Conservation (phyloP, 2,113 vertebrate genomes). For the Rafetus swinhoei region DNA sequence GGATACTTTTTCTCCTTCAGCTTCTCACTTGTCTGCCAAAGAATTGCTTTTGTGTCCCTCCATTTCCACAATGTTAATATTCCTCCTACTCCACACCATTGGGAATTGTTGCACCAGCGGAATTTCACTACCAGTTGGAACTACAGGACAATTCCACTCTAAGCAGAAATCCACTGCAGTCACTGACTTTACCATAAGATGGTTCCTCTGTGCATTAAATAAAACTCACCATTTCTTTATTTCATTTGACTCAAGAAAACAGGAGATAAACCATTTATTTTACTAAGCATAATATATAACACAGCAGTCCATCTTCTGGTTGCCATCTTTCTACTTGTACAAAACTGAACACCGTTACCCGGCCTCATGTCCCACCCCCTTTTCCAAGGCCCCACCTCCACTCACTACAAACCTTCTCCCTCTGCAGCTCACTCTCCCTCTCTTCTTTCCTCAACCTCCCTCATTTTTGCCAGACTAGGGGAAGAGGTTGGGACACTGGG, state of each 20-base stretch:
- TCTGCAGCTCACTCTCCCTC: no score
- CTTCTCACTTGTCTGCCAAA: not conserved
- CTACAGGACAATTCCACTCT: no score
- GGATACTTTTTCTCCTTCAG: fast-evolving
- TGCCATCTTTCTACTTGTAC: no score
- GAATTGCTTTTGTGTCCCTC: not conserved
- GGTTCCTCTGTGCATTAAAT: not conserved
- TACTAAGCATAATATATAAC: not conserved
- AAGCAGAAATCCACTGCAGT: not conserved
- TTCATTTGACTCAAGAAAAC: not conserved
- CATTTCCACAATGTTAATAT: not conserved
- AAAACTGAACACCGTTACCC: no score
- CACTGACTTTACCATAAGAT: not conserved
- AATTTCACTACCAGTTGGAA: not conserved
- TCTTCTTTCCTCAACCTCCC: no score
- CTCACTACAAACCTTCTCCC: no score
- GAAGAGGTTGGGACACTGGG: no score
- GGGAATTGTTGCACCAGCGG: not conserved
- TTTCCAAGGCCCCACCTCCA: no score
- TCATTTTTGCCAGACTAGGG: no score
- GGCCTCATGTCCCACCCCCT: no score
- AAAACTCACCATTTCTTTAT: no score
- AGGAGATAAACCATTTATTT: not conserved
- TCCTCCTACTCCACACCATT: fast-evolving
- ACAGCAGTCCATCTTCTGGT: not conserved